Conservation (phyloP, 2,113 vertebrate species). For the Ondatra zibethicus region DNA sequence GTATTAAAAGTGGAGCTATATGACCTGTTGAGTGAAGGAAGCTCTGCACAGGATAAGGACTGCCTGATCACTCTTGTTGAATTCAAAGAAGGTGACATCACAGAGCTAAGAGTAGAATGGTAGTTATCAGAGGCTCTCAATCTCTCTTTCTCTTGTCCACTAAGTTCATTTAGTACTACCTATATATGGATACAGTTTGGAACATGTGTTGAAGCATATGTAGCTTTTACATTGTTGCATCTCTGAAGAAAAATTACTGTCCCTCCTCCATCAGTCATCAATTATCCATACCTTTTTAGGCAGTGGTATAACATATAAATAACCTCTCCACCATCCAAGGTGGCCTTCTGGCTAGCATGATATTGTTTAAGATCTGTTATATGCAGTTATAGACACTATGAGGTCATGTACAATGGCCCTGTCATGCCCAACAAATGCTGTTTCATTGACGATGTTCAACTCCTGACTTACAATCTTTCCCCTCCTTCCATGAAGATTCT, state of each 20-base stretch:
- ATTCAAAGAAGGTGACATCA: neutral
- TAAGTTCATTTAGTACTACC: neutral
- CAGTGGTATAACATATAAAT: neutral
- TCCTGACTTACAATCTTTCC: neutral
- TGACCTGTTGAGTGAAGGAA: neutral
- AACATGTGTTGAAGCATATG: neutral
- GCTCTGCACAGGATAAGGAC: neutral
- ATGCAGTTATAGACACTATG: neutral
- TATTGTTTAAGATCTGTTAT: neutral
- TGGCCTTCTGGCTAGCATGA: neutral
- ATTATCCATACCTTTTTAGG: neutral
- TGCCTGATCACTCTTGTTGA: too few relatives aligned
- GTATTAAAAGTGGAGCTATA: neutral
- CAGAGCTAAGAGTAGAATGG: neutral
- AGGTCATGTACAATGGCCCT: neutral
- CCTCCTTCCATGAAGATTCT: neutral
- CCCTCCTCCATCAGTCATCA: neutral
- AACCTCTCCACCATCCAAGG: neutral
- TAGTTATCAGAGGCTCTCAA: neutral
- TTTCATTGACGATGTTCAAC: neutral
- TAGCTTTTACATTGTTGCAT: neutral
- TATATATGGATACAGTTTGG: neutral
- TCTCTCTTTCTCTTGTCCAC: neutral
- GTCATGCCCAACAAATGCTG: neutral
- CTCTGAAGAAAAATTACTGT: neutral